These are phyloP conservation scores for Eupithecia inturbata DNA, from an alignment of 2,888 invertebrate species.

Conservation along the genomic window DNA sequence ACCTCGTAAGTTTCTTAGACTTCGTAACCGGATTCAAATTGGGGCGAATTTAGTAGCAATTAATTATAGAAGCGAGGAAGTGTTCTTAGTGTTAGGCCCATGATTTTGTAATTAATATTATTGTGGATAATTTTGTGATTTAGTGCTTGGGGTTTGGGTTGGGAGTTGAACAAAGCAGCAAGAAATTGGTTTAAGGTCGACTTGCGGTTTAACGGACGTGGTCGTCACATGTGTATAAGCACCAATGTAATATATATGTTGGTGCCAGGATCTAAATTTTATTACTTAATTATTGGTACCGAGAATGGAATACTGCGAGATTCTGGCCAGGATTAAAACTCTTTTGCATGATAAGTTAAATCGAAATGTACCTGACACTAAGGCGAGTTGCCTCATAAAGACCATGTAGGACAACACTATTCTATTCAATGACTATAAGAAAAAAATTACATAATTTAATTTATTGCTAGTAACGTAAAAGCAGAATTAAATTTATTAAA, in stretches of 20 bases:
- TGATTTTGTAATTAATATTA: conserved; percentile 76
- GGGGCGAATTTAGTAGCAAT: conserved; percentile 84
- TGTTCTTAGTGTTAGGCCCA: conserved; percentile 73
- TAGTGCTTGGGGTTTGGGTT: conserved; percentile 54
- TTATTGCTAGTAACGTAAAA: neutral
- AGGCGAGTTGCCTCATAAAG: no score
- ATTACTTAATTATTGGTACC: no score
- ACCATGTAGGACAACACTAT: no score
- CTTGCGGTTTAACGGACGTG: neutral
- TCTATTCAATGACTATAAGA: no score
- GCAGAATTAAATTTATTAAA: conserved; percentile 14
- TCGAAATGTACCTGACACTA: no score
- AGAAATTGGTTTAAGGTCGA: conserved; percentile 3
- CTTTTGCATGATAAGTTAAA: no score
- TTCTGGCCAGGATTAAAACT: no score
- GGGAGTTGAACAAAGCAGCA: neutral
- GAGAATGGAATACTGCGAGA: no score
- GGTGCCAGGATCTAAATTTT: no score
- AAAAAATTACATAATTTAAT: neutral
- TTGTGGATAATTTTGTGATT: conserved; percentile 69
- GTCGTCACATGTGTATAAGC: no score
- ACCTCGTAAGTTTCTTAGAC: conserved; percentile 84
- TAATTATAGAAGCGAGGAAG: conserved; percentile 81
- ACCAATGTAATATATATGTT: no score
- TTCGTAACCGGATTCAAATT: conserved; percentile 84